A percentile compares a stretch with the other conserved stretches of the same genome.
Evolutionary conservation across 2,113 vertebrate genomes (phyloP).

Genomic region (Rhabdomys dilectus): DNA sequence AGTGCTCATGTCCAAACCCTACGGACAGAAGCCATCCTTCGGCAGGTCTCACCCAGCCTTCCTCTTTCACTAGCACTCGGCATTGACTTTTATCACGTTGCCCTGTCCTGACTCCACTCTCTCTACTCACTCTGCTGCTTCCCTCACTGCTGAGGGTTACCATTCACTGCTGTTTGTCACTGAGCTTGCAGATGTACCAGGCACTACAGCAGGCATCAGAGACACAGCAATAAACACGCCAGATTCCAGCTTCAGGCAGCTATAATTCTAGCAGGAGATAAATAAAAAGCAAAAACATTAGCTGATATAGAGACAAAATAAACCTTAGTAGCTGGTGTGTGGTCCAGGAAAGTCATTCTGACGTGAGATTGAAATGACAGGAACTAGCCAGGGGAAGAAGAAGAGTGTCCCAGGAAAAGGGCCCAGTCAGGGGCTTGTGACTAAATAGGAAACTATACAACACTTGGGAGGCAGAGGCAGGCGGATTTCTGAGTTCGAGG

Average conservation of each 20-base stretch:
- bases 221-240: not conserved
- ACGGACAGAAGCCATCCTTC: not conserved
- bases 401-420: not conserved
- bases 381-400: not conserved
- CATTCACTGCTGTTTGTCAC: not conserved
- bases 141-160: not conserved
- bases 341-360: conserved; percentile 26
- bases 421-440: not conserved
- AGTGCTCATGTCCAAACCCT: not conserved
- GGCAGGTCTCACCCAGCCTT: not conserved
- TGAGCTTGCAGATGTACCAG: not conserved
- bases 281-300: conserved; percentile 23
- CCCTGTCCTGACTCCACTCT: not conserved
- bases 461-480: not conserved
- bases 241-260: not conserved
- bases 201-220: not conserved
- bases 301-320: not conserved
- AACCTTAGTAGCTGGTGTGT: not conserved
- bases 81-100: not conserved
- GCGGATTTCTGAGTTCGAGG: not conserved
- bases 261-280: not conserved
- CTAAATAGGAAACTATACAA: not conserved
- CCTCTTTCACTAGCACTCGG: not conserved
- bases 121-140: not conserved
- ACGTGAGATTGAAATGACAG: not conserved